Evolutionary conservation across 2,888 invertebrate species (phyloP).

Genomic region (Cistogaster globosa): DNA sequence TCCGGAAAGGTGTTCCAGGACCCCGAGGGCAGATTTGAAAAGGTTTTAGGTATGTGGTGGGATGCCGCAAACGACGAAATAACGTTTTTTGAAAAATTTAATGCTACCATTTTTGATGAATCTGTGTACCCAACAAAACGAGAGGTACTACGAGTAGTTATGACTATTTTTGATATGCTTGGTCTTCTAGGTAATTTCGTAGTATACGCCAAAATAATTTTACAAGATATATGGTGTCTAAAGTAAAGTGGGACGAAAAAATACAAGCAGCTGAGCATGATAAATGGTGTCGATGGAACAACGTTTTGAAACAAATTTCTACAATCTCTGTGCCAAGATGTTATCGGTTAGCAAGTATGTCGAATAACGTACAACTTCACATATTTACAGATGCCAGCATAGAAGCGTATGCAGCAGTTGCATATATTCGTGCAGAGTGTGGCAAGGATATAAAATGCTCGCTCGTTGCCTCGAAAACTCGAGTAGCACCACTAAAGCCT

Average conservation of each 20-base stretch:
- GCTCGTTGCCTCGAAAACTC: conserved; percentile 9
- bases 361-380: background rate
- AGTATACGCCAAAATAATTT: conserved; percentile 32
- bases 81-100: conserved; percentile 2
- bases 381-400: conserved; percentile 39
- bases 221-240: too few species aligned
- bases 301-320: background rate
- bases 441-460: background rate
- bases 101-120: background rate
- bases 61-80: background rate
- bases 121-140: background rate
- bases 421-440: conserved; percentile 7
- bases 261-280: too few species aligned
- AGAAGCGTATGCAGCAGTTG: conserved; percentile 36
- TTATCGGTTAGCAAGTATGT: background rate
- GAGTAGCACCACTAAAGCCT: too few species aligned
- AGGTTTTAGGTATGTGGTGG: conserved; percentile 11
- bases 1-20: too few species aligned
- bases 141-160: conserved; percentile 5
- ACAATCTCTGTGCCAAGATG: background rate
- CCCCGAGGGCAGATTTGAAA: background rate
- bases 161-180: too few species aligned
- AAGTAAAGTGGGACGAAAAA: too few species aligned
- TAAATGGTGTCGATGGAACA: too few species aligned
- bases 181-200: conserved; percentile 45